Percentiles rank a stretch among this genome's conserved stretches.
phyloP scores from a whole-genome alignment of 2,888 invertebrate genomes.

The Caenorhabditis zanzibari region DNA sequence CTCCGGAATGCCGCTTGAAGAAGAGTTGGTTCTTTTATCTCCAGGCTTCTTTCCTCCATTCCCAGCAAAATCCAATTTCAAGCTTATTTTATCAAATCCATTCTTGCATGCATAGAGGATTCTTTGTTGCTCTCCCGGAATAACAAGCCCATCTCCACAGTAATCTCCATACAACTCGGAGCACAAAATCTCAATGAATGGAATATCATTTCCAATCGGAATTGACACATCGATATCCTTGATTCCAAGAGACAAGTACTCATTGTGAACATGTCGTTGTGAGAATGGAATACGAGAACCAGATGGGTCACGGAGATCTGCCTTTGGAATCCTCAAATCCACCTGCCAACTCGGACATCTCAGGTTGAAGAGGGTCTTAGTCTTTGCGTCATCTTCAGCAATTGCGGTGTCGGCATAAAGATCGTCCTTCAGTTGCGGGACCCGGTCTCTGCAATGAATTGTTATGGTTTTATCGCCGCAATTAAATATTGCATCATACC shows the following conservation, averaged over 20 bases:
- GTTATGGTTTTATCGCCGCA: neutral
- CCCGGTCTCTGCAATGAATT: constrained; percentile 38
- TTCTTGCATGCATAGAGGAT: constrained; percentile 52
- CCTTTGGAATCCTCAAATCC: constrained; percentile 73
- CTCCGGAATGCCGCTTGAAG: constrained; percentile 20
- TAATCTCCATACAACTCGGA: constrained; percentile 61
- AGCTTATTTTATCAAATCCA: constrained; percentile 43
- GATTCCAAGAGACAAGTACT: constrained; percentile 73
- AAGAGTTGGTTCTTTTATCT: constrained; percentile 4
- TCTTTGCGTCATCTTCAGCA: constrained; percentile 28
- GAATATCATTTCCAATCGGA: constrained; percentile 54
- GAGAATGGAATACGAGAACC: constrained; percentile 65
- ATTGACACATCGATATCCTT: constrained; percentile 69
- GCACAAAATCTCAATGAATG: constrained; percentile 46
- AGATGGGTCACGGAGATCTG: constrained; percentile 71
- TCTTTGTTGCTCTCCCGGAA: constrained; percentile 44
- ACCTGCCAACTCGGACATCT: constrained; percentile 63
- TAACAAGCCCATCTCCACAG: constrained; percentile 44
- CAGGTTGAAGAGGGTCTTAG: constrained; percentile 34
- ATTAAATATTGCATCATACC: constrained; percentile 20
- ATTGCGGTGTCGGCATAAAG: constrained; percentile 25
- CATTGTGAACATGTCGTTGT: constrained; percentile 76
- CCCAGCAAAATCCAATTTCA: constrained; percentile 21
- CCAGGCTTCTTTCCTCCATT: neutral
- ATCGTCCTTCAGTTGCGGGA: constrained; percentile 60